Conservation (phyloP, 1,140 invertebrate species). For the Orchestia grillus region DNA sequence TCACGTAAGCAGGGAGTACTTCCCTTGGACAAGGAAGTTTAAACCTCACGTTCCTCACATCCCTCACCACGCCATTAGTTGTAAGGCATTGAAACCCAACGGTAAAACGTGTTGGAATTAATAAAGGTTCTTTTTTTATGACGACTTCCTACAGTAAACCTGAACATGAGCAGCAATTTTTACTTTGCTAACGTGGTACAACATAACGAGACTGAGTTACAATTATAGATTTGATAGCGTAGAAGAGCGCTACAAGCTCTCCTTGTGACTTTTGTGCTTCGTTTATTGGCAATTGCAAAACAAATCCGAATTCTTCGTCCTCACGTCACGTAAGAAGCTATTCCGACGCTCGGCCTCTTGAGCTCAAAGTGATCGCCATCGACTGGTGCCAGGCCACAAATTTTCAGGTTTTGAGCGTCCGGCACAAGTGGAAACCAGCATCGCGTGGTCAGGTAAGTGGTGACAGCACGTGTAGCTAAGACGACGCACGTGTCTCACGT, state of each 20-base stretch:
- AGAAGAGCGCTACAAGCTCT: background rate
- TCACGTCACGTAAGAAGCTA: background rate
- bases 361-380: background rate
- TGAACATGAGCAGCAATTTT: background rate
- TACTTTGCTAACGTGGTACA: no score
- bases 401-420: background rate
- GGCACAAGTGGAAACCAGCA: background rate
- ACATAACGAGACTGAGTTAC: background rate
- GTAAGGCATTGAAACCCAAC: no score
- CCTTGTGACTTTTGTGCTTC: background rate
- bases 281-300: background rate
- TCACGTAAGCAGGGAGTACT: no score
- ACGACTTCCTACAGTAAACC: background rate
- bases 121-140: background rate
- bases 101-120: no score
- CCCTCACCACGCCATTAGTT: no score
- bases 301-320: background rate
- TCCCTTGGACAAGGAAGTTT: no score
- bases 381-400: background rate
- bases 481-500: background rate
- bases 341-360: background rate
- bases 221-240: background rate
- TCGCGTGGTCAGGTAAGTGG: conserved; percentile 1
- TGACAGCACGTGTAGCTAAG: background rate
- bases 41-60: no score